Percentiles rank a stretch among this genome's conserved stretches.
phyloP scores from a whole-genome alignment of 2,113 vertebrate genomes.

The Boleophthalmus pectinirostris region DNA sequence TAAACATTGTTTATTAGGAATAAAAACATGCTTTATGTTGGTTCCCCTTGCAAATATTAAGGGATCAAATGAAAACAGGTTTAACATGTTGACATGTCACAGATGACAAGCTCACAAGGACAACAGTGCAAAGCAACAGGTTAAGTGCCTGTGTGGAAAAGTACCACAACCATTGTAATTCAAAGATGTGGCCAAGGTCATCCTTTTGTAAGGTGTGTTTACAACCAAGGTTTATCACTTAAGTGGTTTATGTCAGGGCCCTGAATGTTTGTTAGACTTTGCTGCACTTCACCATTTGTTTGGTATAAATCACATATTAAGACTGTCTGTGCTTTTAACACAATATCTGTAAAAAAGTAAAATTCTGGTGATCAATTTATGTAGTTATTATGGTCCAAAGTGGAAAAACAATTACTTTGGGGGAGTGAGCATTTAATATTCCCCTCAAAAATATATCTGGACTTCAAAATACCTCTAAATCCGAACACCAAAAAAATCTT shows the following conservation, averaged over 20 bases:
- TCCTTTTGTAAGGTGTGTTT: conserved; percentile 19
- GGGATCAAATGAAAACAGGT: neutral
- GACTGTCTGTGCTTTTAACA: neutral
- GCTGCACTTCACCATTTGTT: neutral
- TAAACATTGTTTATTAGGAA: too few relatives aligned
- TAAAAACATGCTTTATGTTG: neutral
- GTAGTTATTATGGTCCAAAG: too few relatives aligned
- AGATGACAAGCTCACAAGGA: neutral
- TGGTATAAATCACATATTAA: conserved; percentile 10
- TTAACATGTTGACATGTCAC: neutral
- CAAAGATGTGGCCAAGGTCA: conserved; percentile 26
- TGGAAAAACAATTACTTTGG: neutral
- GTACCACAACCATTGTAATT: conserved; percentile 29
- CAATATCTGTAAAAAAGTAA: neutral
- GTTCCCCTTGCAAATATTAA: too few relatives aligned
- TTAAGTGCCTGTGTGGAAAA: conserved; percentile 31
- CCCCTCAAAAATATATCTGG: neutral
- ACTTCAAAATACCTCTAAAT: conserved; percentile 26
- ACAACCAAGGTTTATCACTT: conserved; percentile 24
- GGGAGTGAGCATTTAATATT: neutral
- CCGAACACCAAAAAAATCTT: conserved; percentile 64
- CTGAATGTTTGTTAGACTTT: conserved; percentile 10
- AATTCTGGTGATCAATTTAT: neutral
- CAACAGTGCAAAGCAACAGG: neutral
- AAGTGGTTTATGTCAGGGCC: conserved; percentile 24